Evolutionary conservation across 1,140 invertebrate species (phyloP).

Genomic region (Papilio polytes): DNA sequence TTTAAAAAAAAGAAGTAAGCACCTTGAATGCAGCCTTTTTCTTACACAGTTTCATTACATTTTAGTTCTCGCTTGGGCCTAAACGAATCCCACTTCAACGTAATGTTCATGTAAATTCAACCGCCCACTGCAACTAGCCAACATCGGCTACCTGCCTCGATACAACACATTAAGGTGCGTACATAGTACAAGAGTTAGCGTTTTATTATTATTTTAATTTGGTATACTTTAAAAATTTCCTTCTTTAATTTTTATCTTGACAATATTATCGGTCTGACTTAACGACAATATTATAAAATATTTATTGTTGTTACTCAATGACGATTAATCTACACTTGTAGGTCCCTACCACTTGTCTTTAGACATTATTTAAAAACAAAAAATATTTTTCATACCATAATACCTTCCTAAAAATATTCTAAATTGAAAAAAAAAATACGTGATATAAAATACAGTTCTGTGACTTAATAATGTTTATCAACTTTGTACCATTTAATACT

Average conservation of each 20-base stretch:
- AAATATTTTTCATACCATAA: not conserved
- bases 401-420: not conserved
- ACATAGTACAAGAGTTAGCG: not conserved
- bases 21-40: not conserved
- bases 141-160: slow-evolving; percentile 34
- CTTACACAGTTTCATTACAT: slow-evolving; percentile 22
- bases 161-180: slow-evolving; percentile 2
- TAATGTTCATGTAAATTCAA: slow-evolving; percentile 38
- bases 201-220: not conserved
- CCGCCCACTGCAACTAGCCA: slow-evolving; percentile 32
- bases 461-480: not conserved
- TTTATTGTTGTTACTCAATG: not conserved
- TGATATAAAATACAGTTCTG: too few species aligned
- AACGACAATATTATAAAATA: too few species aligned
- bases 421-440: too few species aligned
- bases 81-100: slow-evolving; percentile 28
- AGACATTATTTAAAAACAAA: not conserved
- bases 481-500: not conserved
- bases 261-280: too few species aligned
- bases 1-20: slow-evolving; percentile 22
- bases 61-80: slow-evolving; percentile 17
- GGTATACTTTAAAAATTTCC: not conserved
- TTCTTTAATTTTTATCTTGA: too few species aligned
- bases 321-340: too few species aligned
- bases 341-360: not conserved